phyloP scores from a whole-genome alignment of 2,888 invertebrate species.

The Tiphia femorata region DNA sequence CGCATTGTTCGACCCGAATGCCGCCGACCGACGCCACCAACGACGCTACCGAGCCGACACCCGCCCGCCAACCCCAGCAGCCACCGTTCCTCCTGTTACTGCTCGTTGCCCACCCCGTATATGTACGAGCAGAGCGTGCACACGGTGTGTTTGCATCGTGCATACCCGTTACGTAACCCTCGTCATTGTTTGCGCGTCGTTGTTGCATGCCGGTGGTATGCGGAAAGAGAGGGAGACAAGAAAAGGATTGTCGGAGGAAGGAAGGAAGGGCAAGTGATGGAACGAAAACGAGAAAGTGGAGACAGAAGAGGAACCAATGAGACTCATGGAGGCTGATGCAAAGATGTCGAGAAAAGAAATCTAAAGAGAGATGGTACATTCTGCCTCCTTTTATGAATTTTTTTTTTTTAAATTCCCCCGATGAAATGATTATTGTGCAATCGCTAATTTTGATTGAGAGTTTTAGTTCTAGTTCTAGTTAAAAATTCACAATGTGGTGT shows the following conservation, averaged over 20 bases:
- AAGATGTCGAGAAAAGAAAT: not conserved
- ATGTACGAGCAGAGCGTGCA: slow-evolving; percentile 12
- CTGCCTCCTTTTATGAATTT: too few relatives aligned
- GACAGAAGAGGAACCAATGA: not conserved
- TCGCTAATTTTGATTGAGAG: too few relatives aligned
- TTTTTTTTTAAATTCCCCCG: too few relatives aligned
- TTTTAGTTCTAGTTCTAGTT: too few relatives aligned
- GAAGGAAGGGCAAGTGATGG: not conserved
- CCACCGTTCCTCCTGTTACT: slow-evolving; percentile 33
- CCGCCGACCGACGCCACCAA: slow-evolving; percentile 35
- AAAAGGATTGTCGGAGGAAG: slow-evolving; percentile 1
- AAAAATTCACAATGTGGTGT: too few relatives aligned
- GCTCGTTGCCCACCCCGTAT: slow-evolving; percentile 40
- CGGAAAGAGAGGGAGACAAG: slow-evolving; percentile 15
- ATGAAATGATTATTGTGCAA: too few relatives aligned
- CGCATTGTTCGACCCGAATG: slow-evolving; percentile 56
- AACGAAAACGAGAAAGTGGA: not conserved
- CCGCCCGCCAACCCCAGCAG: not conserved
- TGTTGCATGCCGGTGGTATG: slow-evolving; percentile 34
- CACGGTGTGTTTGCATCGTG: slow-evolving; percentile 39
- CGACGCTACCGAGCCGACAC: slow-evolving; percentile 2
- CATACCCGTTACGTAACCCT: slow-evolving; percentile 48
- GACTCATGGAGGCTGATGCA: not conserved
- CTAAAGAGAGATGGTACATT: not conserved
- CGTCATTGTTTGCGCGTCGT: slow-evolving; percentile 50